phyloP scores from a whole-genome alignment of 2,888 invertebrate genomes.

The Gymnosoma rotundatum region DNA sequence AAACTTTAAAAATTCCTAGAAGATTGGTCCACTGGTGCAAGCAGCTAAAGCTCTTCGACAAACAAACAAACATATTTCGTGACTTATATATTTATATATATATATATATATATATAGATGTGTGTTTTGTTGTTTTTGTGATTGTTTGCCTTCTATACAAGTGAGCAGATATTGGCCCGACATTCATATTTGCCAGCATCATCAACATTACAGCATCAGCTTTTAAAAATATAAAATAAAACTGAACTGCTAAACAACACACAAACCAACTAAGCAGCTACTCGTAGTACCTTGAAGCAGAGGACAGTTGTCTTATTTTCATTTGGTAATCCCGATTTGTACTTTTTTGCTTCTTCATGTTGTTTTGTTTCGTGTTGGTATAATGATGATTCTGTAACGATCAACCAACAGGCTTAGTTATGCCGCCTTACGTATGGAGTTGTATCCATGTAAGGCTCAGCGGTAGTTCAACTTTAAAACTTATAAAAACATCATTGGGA shows the following conservation, averaged over 20 bases:
- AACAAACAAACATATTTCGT: too few relatives aligned
- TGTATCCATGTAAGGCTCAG: constrained; percentile 61
- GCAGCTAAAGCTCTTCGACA: too few relatives aligned
- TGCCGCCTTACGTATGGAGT: constrained; percentile 40
- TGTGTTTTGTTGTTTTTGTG: constrained; percentile 41
- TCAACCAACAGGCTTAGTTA: constrained; percentile 30
- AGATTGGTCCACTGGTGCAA: too few relatives aligned
- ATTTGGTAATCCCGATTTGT: constrained; percentile 46
- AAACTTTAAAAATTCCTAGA: too few relatives aligned
- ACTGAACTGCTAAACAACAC: constrained; percentile 50
- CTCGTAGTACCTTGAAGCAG: constrained; percentile 52
- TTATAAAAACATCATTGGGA: constrained; percentile 57
- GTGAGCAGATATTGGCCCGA: constrained; percentile 56
- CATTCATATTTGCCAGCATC: constrained; percentile 59
- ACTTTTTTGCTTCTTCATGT: constrained; percentile 35
- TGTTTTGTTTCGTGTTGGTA: constrained; percentile 32
- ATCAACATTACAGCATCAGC: constrained; percentile 69
- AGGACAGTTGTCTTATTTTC: constrained; percentile 62
- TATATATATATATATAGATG: too few relatives aligned
- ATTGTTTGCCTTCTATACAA: constrained; percentile 52
- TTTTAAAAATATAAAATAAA: constrained; percentile 26
- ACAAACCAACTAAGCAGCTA: constrained; percentile 29
- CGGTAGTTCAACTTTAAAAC: constrained; percentile 52
- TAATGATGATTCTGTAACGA: constrained; percentile 43
- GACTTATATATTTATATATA: too few relatives aligned